Conservation (phyloP, 2,888 invertebrate genomes). For the Idaea straminata region DNA sequence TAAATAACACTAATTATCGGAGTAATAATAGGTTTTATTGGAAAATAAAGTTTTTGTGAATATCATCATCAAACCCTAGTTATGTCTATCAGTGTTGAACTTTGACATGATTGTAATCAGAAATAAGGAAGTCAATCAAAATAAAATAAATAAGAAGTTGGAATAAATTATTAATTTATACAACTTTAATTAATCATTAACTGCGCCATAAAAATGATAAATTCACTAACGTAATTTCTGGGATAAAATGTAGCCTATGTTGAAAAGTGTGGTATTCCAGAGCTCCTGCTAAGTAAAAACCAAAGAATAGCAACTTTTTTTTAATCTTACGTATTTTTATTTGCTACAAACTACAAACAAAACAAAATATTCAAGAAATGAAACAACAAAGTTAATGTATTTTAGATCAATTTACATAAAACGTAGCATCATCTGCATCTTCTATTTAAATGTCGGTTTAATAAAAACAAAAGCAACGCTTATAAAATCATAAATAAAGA, state of each 20-base stretch:
- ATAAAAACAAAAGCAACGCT: background rate
- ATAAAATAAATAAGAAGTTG: no score
- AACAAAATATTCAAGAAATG: background rate
- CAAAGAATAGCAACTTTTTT: background rate
- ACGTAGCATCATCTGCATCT: background rate
- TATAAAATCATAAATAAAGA: background rate
- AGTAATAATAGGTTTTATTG: conserved; percentile 4
- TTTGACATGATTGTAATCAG: background rate
- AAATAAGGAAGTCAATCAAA: background rate
- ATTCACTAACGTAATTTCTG: no score
- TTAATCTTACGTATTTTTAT: background rate
- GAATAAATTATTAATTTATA: no score
- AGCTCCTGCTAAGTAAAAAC: no score
- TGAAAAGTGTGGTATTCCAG: no score
- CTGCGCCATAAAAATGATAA: no score
- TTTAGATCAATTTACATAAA: background rate
- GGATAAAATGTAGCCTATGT: no score
- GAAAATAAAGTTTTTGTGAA: background rate
- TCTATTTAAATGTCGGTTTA: background rate
- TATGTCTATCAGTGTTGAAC: background rate
- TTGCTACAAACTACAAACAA: background rate
- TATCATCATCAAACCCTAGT: conserved; percentile 1
- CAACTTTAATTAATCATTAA: no score
- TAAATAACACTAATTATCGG: background rate
- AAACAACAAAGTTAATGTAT: background rate